A percentile compares a stretch with the other conserved stretches of the same genome.
Conservation (phyloP, 2,797 vertebrate species). For the Tiaroga cobitis region DNA sequence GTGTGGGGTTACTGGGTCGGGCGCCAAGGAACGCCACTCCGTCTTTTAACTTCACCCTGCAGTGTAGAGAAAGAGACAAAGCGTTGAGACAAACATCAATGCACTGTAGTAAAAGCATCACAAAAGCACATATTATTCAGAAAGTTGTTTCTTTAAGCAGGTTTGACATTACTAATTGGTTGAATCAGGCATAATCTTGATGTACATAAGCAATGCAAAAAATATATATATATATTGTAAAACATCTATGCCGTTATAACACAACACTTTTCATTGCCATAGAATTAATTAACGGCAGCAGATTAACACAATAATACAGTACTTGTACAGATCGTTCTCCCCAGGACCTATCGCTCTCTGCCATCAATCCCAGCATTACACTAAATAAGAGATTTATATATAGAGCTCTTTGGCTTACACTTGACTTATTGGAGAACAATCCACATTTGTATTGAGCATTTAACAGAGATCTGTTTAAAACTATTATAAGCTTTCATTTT, state of each 20-base stretch:
- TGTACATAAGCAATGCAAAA: not conserved
- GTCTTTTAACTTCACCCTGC: conserved; percentile 95
- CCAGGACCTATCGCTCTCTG: not conserved
- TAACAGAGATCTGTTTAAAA: conserved; percentile 27
- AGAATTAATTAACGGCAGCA: conserved; percentile 9
- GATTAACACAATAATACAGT: not conserved
- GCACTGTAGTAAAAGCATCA: not conserved
- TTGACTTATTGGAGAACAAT: conserved; percentile 45
- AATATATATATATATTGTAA: not conserved
- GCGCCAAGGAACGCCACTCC: conserved; percentile 88
- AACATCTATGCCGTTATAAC: not conserved
- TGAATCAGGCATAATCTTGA: not conserved
- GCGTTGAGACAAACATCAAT: not conserved
- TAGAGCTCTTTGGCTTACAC: not conserved
- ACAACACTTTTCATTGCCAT: not conserved
- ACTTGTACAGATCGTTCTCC: conserved; percentile 8
- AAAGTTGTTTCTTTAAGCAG: not conserved
- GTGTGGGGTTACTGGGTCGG: conserved; percentile 84
- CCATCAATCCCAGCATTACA: conserved; percentile 2
- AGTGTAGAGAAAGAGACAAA: conserved; percentile 35
- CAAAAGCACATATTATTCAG: not conserved
- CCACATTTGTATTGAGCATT: conserved; percentile 13
- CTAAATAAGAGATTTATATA: conserved; percentile 38
- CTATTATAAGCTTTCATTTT: conserved; percentile 35
- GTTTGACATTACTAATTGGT: not conserved